Evolutionary conservation across 2,113 vertebrate genomes (phyloP), one percentile per base, ranked within the genome.

Genomic region (Lagopus leucura): DNA sequence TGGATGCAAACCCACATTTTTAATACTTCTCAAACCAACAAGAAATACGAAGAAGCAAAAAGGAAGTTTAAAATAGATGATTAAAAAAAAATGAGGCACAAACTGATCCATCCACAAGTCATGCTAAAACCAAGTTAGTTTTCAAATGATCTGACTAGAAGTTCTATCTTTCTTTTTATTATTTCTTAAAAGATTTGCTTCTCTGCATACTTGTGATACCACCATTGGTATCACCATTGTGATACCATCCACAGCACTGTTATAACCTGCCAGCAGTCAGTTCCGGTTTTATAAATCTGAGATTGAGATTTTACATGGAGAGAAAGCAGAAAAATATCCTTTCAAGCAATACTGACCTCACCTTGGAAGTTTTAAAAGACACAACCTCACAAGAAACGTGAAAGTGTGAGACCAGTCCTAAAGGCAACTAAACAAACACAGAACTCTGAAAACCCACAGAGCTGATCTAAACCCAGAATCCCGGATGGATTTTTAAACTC

Each of bases 211-310:
- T 54, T 13, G 25, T 13, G 54, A 4, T 52, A 78, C 2, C n/a
- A 82, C 1, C n/a, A 72, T 50, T 63, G 36, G 36, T 36, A 36
- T 36, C 36, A 36, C 36, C 36, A 36, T 36, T 36, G 36, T 36
- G 36, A 36, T 36, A 36, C 36, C 8, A 76, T 54, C 65, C 71
- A 79, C 32, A 50, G 47, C 27, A 77, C 34, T 30, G 66, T 10
- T 14, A 82, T 5, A 66, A 66, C 25, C 63, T 82, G 54, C 30
- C 87, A 89, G 34, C n/a, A 76, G 71, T 14, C 64, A 70, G 60
- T 79, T 89, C 58, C 65, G 88, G 42, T 54, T 66, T 28, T 65
- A 85, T 28, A 92, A 82, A 66, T 21, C 27, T n/a, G 83, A 73
- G 60, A 93, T 19, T 82, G 84, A 82, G 32, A 70, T 25, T 89